These are phyloP conservation scores for Callospermophilus lateralis DNA, from an alignment of 2,113 vertebrate species.

Conservation along the genomic window DNA sequence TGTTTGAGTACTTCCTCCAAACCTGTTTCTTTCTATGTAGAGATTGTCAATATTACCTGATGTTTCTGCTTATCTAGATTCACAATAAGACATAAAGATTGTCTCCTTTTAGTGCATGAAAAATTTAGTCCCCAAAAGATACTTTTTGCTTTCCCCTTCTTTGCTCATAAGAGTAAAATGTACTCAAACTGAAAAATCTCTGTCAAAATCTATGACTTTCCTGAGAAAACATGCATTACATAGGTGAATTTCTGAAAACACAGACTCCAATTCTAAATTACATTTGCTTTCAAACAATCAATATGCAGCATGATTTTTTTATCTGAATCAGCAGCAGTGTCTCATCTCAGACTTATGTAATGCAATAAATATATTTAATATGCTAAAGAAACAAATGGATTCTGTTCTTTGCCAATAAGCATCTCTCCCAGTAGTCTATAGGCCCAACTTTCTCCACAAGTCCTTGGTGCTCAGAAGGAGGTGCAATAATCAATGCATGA, in stretches of 20 bases:
- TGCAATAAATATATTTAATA: conserved; percentile 25
- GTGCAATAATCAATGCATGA: not conserved
- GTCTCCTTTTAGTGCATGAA: not conserved
- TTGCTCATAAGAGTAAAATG: conserved; percentile 14
- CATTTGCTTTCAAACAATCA: conserved; percentile 50
- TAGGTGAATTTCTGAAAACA: conserved; percentile 2
- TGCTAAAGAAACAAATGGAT: conserved; percentile 24
- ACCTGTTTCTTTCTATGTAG: not conserved
- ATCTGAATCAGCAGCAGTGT: conserved; percentile 51
- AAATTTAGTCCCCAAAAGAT: not conserved
- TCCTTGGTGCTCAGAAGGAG: conserved; percentile 19
- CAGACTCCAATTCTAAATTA: conserved; percentile 10
- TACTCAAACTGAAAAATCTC: not conserved
- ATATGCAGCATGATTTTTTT: conserved; percentile 20
- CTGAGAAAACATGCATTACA: not conserved
- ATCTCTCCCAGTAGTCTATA: not conserved
- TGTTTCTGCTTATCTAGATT: conserved; percentile 22
- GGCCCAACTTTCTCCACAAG: conserved; percentile 27
- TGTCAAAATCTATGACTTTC: not conserved
- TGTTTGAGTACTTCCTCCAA: not conserved
- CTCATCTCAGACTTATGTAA: conserved; percentile 67
- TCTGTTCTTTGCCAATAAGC: conserved; percentile 20
- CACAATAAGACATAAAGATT: not conserved
- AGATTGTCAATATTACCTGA: not conserved
- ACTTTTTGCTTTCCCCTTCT: not conserved